These are phyloP conservation scores for Pyrrhia umbra DNA, from an alignment of 2,888 invertebrate genomes.

Conservation along the genomic window DNA sequence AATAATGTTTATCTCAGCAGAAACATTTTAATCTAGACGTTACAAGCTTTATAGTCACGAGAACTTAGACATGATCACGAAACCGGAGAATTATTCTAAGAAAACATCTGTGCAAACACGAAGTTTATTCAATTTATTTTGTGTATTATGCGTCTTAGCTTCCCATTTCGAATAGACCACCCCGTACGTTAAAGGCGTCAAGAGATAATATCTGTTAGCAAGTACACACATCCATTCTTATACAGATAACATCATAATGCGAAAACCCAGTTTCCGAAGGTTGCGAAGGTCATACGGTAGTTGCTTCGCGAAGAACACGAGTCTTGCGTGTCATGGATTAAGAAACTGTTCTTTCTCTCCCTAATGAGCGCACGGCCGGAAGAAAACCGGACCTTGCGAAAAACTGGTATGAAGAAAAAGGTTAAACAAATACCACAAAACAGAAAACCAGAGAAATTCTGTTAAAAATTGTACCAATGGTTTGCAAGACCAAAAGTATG, in stretches of 20 bases:
- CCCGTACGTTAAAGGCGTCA: background rate
- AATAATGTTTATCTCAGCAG: slow-evolving; percentile 51
- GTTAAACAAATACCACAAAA: background rate
- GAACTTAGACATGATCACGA: slow-evolving; percentile 53
- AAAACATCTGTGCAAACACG: slow-evolving; percentile 44
- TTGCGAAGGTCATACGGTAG: slow-evolving; percentile 35
- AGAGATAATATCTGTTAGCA: slow-evolving; percentile 16
- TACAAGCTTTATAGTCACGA: slow-evolving; percentile 57
- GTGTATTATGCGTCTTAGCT: slow-evolving; percentile 3
- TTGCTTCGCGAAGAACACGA: slow-evolving; percentile 15
- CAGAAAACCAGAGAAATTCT: background rate
- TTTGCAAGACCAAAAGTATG: background rate
- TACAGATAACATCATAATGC: slow-evolving; percentile 39
- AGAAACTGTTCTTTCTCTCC: slow-evolving; percentile 12
- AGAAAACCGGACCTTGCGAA: slow-evolving; percentile 29
- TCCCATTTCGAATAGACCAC: background rate
- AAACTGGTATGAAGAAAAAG: background rate
- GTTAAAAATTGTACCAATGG: background rate
- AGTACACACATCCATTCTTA: slow-evolving; percentile 16
- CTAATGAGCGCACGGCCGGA: slow-evolving; percentile 8
- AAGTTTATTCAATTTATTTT: slow-evolving; percentile 38
- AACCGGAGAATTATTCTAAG: slow-evolving; percentile 46
- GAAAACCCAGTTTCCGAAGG: slow-evolving; percentile 32
- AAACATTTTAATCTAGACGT: slow-evolving; percentile 55
- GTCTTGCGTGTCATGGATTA: slow-evolving; percentile 2